A percentile compares a stretch with the other conserved stretches of the same genome.
phyloP scores from a whole-genome alignment of 2,113 vertebrate species.

The Plecturocebus donacophilus region DNA sequence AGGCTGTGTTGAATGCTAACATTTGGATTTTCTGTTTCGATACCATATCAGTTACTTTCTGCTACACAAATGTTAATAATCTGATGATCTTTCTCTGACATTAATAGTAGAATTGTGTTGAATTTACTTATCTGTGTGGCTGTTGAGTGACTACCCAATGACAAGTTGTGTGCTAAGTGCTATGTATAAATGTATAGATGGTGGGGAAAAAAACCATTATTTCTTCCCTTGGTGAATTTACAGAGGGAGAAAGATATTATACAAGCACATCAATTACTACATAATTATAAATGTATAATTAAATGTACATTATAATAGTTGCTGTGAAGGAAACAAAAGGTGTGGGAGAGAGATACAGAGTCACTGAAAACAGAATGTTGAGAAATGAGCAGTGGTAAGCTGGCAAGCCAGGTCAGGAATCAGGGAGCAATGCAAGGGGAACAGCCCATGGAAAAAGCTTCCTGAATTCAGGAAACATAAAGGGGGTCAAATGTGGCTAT shows the following conservation, averaged over 20 bases:
- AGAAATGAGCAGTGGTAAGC: neutral
- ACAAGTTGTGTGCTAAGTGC: neutral
- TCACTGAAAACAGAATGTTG: neutral
- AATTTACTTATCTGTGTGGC: neutral
- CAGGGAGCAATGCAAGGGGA: too few species aligned
- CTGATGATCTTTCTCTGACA: neutral
- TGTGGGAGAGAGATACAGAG: neutral
- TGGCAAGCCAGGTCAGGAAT: neutral
- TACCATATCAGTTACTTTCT: neutral
- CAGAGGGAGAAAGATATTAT: neutral
- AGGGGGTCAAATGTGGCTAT: neutral
- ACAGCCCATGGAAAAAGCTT: neutral
- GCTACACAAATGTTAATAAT: neutral
- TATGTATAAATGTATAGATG: neutral
- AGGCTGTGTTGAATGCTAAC: neutral
- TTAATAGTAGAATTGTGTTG: neutral
- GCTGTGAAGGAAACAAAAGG: neutral
- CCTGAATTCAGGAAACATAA: neutral
- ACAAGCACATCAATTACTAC: neutral
- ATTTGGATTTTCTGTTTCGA: constrained; percentile 41
- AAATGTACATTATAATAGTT: neutral
- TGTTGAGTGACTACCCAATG: neutral
- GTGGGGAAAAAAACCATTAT: neutral
- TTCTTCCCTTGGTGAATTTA: neutral
- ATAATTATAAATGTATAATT: constrained; percentile 33